Conservation (phyloP, 2,797 vertebrate species). For the Lagorchestes hirsutus region DNA sequence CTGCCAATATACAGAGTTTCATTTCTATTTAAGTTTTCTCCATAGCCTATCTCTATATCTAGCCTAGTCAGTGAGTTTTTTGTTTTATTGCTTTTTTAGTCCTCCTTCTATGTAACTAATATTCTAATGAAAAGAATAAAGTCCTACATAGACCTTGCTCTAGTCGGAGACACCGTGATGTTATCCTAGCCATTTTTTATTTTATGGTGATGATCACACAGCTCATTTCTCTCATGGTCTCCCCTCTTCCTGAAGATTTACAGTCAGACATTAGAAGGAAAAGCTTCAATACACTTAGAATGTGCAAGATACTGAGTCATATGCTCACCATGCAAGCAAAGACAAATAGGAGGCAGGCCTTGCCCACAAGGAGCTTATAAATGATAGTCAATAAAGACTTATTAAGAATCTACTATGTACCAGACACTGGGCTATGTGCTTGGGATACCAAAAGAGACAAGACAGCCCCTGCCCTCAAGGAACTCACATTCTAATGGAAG, state of each 20-base stretch:
- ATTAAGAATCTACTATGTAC: not conserved
- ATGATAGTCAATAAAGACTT: not conserved
- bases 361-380: not conserved
- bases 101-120: not conserved
- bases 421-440: not conserved
- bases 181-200: not conserved
- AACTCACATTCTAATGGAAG: not conserved
- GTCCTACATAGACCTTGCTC: not conserved
- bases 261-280: not conserved
- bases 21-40: not conserved
- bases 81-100: not conserved
- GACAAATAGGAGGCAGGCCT: not conserved
- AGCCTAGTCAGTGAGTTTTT: not conserved
- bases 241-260: not conserved
- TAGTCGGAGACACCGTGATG: not conserved
- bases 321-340: not conserved
- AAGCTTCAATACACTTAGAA: not conserved
- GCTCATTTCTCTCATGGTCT: not conserved
- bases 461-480: not conserved
- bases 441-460: not conserved
- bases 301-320: not conserved
- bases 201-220: not conserved
- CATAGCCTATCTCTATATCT: not conserved
- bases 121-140: not conserved
- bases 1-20: not conserved